These are phyloP conservation scores for Myrmophylax atrothorax DNA, from an alignment of 2,113 vertebrate species.

Conservation along the genomic window DNA sequence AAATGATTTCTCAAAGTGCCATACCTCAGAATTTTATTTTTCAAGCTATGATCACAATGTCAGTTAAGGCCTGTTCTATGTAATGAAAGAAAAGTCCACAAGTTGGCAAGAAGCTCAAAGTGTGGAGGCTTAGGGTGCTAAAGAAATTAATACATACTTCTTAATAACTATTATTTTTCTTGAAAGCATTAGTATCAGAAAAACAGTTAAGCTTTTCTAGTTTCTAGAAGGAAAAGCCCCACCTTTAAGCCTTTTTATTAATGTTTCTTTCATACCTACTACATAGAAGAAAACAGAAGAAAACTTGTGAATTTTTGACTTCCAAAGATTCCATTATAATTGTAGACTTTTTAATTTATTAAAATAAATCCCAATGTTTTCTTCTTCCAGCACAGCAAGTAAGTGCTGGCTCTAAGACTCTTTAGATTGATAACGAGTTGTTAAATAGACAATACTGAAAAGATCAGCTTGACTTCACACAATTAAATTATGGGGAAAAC, in stretches of 20 bases:
- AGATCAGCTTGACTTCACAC: slow-evolving; percentile 22
- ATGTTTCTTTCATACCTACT: not conserved
- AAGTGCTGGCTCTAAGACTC: slow-evolving; percentile 15
- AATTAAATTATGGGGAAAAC: slow-evolving; percentile 36
- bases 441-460: slow-evolving; percentile 15
- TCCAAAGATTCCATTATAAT: not conserved
- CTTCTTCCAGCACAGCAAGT: not conserved
- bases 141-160: not conserved
- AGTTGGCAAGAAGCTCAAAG: not conserved
- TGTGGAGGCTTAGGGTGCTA: slow-evolving; percentile 1
- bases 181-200: slow-evolving; percentile 49
- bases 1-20: slow-evolving; percentile 66
- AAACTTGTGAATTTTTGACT: slow-evolving; percentile 17
- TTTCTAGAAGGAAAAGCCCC: slow-evolving; percentile 16
- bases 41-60: slow-evolving; percentile 52
- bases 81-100: slow-evolving; percentile 53
- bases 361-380: not conserved
- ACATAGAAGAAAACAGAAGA: not conserved
- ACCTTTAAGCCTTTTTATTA: slow-evolving; percentile 37
- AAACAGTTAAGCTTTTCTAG: not conserved
- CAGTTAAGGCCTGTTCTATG: slow-evolving; percentile 62
- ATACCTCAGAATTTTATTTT: slow-evolving; percentile 47
- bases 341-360: not conserved
- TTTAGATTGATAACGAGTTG: not conserved
- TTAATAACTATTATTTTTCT: slow-evolving; percentile 35